Conservation (phyloP, 2,797 vertebrate genomes). For the Anisognathus igniventris region DNA sequence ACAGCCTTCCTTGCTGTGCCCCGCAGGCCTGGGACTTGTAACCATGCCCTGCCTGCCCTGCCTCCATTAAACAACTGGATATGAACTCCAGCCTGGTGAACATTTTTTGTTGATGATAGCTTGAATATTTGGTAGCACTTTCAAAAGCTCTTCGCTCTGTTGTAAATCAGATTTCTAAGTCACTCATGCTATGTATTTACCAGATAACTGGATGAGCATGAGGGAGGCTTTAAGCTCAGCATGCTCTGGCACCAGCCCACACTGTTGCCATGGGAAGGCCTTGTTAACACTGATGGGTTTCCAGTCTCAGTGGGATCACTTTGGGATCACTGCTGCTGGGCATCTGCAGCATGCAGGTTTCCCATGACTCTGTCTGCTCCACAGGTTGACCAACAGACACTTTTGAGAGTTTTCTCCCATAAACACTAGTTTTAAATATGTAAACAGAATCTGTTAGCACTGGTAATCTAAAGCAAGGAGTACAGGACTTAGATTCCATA, state of each 20-base stretch:
- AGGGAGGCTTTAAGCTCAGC: neutral
- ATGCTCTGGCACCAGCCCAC: neutral
- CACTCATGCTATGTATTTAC: neutral
- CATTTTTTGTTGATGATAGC: neutral
- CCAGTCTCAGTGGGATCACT: neutral
- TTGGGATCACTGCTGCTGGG: neutral
- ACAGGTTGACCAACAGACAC: neutral
- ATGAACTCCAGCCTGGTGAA: neutral
- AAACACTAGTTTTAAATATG: neutral
- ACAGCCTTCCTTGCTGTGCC: neutral
- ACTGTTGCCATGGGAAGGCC: neutral
- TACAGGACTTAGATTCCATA: neutral
- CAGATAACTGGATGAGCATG: neutral
- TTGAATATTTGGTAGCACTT: neutral
- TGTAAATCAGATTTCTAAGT: neutral
- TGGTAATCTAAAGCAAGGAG: neutral
- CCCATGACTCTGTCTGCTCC: neutral
- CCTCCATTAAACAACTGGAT: neutral
- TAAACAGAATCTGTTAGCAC: neutral
- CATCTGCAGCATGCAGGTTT: neutral
- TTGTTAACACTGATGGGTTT: neutral
- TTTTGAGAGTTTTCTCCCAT: neutral
- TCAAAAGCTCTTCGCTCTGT: neutral
- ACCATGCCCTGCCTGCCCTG: neutral
- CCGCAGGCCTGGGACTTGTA: rapidly evolving